Evolutionary conservation across 2,888 invertebrate species (phyloP), one percentile per base, ranked within the genome.

Genomic region (Cenopis cana): DNA sequence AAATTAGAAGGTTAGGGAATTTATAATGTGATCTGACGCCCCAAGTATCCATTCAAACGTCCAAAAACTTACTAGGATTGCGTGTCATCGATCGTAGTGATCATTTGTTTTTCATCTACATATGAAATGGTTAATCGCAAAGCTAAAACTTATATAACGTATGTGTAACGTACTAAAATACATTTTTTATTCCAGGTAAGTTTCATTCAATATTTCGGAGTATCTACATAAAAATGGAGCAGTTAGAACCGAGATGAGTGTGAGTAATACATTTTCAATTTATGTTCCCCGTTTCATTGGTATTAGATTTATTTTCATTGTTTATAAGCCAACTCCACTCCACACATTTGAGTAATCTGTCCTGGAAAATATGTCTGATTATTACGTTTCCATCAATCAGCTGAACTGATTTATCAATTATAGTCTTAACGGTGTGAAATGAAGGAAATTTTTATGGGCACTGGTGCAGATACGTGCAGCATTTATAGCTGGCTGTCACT

Each of bases 131-230:
- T 4, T 29, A 2, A 29, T 29, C 29, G 3, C 5, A 29, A 29
- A 41, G 14, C 14, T 55, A 29, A 55, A 10, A 52, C n/a, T n/a
- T n/a, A n/a, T n/a, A n/a, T n/a, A n/a, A n/a, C n/a, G 24, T 29
- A 36, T 36, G 29, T n/a, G 11, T n/a, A 6, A 50, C 50, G 5
- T 29, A 10, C 12, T 12, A n/a, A 54, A 38, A 38, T 2, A 1
- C 12, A 36, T 14, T 64, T 54, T 38, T 52, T 0, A 20, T 64
- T 62, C 11, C 64, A 64, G 64, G 64, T 64, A 64, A 64, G 64
- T 38, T 17, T n/a, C 20, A 64, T 38, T 64, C 52, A 54, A 18
- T 12, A 17, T 24, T 54, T 12, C 12, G 54, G n/a, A 60, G 10
- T 33, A 46, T 6, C 14, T 46, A 29, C 24, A 38, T 10, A 33